Evolutionary conservation across 1,140 invertebrate genomes (phyloP), one percentile per base, ranked within the genome.

Genomic region (Meloidogyne exigua): DNA sequence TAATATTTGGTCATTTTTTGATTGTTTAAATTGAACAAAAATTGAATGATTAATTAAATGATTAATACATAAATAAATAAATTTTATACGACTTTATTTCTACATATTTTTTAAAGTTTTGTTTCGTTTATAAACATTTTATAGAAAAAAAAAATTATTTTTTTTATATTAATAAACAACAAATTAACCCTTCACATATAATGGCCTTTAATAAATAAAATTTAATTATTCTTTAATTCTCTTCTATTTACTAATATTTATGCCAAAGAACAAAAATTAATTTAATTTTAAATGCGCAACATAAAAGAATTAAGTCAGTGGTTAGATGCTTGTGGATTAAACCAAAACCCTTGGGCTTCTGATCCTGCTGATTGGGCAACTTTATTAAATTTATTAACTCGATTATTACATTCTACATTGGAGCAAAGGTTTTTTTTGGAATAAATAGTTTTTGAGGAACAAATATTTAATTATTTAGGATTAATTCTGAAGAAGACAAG

Each of bases 281-380:
- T 13, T 23, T 26, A 13, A 15, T 42, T 36, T 12, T 26, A 32
- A 71, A 73, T 73, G 71, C 71, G 71, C 49, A 57, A 12, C 49
- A 65, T 64, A 62, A 73, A 73, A 65, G 71, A 73, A 15, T 63
- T 73, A 13, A 32, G 18, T 36, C 71, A 28, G 12, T 73, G 71
- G 71, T 13, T 73, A 21, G 71, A 73, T 32, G 32, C 71, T 13
- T 73, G 62, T 21, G 71, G 71, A 62, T 49, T 73, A n/a, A 62
- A 32, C 23, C 23, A 25, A 5, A 65, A 28, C 23, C 71, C 71
- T 25, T 73, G 71, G 71, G 57, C 44, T 18, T 62, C 57, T 36
- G 71, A 73, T 42, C 21, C 71, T 36, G 57, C 71, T 18, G 71
- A 73, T 63, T 73, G 71, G 71, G 71, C 71, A 36, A 73, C 71